Evolutionary conservation across 2,797 vertebrate species (phyloP), one percentile per base, ranked within the genome.

Genomic region (Acipenser transmontanus): DNA sequence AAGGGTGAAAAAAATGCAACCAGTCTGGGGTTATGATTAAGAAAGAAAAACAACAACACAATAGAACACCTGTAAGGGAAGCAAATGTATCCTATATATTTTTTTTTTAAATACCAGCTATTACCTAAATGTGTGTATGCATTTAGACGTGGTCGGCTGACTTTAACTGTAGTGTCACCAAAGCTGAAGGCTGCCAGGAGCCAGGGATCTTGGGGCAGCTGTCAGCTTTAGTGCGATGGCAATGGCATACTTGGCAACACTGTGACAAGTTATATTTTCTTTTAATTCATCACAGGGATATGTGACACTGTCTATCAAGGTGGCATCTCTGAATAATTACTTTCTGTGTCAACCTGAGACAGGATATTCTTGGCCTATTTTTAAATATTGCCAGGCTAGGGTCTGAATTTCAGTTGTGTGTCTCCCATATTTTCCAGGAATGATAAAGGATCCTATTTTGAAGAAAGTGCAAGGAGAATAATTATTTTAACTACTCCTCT

Each of bases 251-350:
- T 47, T 66, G 51, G 34, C 14, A 65, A 10, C 51, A 8, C 13
- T 47, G 12, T 57, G 54, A 57, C 12, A 57, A 57, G 11, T 12
- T 56, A 66, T 48, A 12, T 66, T 47, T 56, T 57, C 14, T 54
- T 14, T 8, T 13, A 66, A 59, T 59, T 12, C 47, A 52, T 66
- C 64, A 66, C 17, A 56, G 47, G 51, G 13, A 11, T 47, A 7
- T 7, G 12, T 59, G 52, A 48, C 64, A 66, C 52, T 48, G 64
- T 59, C 64, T 52, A 17, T 57, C 54, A 57, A 57, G 12, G 11
- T 57, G 12, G 11, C 6, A 6, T 57, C 54, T 57, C 54, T 57
- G 54, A 57, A 57, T 6, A 57, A 57, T 57, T 57, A 57, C 6
- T 57, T 10, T 34, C 3, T 34, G 34, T 34, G 34, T 34, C 34